Evolutionary conservation across 2,888 invertebrate species (phyloP), one percentile per base, ranked within the genome.

Genomic region (Pimpla rufipes): DNA sequence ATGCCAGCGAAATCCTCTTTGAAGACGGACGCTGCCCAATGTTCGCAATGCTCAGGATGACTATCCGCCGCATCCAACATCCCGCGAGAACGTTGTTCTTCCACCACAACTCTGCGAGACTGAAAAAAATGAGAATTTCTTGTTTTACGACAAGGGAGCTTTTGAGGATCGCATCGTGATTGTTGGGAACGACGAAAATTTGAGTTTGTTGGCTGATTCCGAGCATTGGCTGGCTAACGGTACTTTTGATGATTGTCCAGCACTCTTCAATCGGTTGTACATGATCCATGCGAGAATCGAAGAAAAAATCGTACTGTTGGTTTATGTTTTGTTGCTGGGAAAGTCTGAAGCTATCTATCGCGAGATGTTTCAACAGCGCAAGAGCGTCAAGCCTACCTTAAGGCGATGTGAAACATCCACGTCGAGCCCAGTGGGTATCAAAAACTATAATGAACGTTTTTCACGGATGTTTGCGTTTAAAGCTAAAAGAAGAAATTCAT

Each of bases 161-260:
- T 3, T 16, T 37, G 37, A 37, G n/a, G 62, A 64, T 42, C 64
- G 64, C 11, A 64, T 64, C 11, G 18, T 64, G 3, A 64, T 64
- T 40, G 40, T 64, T 4, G 64, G 64, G 18, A 64, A 40, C 1
- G 64, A 64, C 64, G 64, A 64, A 40, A 64, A 42, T 16, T 42
- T 64, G 40, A 40, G 8, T 64, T 42, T 64, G 64, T 21, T 64
- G 40, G 40, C 64, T n/a, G 10, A 40, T n/a, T n/a, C n/a, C n/a
- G 64, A 2, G 16, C 64, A 64, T 8, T 64, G 64, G 64, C 37
- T 64, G n/a, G 64, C 64, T 40, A 42, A 64, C 37, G 64, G 64
- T 2, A 64, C 64, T 40, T 64, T 64, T 40, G 42, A 64, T 11
- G 42, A 40, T 16, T 64, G 64, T 40, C 40, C 42, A 64, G 40